Evolutionary conservation across 2,113 vertebrate genomes (phyloP).

Genomic region (Piaya cayana): DNA sequence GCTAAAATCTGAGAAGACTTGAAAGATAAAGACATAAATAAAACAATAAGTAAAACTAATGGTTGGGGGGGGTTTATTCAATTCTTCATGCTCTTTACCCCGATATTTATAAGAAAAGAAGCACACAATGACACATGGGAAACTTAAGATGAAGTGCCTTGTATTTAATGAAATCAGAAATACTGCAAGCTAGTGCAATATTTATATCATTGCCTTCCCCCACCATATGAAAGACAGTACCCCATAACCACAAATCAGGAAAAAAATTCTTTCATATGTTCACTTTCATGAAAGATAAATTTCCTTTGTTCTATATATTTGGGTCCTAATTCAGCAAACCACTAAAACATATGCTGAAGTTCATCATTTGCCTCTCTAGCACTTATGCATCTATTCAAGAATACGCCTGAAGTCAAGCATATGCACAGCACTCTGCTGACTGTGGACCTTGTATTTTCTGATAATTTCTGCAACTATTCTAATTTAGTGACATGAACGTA

Average conservation of each 20-base stretch:
- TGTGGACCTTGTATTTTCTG: neutral
- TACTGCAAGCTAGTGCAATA: neutral
- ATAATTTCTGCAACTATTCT: conserved; percentile 19
- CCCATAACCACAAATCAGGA: neutral
- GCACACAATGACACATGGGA: neutral
- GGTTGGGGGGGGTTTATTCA: neutral
- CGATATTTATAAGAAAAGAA: neutral
- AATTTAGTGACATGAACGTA: neutral
- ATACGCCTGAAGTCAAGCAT: conserved; percentile 41
- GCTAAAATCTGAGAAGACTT: neutral
- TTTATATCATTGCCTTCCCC: neutral
- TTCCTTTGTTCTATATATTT: conserved; percentile 28
- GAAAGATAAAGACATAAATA: neutral
- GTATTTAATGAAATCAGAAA: neutral
- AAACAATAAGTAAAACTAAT: neutral
- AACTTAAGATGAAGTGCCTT: neutral
- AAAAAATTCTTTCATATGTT: neutral
- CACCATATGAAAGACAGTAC: neutral
- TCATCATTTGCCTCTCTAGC: neutral
- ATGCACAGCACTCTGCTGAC: conserved; percentile 14
- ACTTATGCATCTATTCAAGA: neutral
- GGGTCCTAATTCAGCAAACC: conserved; percentile 1
- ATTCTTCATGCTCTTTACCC: neutral
- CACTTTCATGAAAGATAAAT: neutral
- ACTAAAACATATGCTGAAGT: conserved; percentile 41